Conservation (phyloP, 2,113 vertebrate genomes). For the Silurus glanis region DNA sequence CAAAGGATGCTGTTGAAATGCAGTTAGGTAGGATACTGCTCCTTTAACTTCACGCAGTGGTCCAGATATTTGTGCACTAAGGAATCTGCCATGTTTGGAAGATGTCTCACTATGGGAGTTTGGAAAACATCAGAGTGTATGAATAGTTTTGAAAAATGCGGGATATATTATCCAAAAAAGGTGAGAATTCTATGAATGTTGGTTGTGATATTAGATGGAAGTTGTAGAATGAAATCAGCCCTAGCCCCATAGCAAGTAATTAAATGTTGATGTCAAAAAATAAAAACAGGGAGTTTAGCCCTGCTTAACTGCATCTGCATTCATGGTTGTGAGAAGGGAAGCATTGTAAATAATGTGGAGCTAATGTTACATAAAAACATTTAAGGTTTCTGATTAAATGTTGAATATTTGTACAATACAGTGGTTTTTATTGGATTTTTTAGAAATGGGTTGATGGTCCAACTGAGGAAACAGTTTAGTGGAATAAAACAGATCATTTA, state of each 20-base stretch:
- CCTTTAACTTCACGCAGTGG: not conserved
- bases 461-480: not conserved
- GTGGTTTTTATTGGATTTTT: not conserved
- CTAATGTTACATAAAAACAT: not conserved
- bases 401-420: not conserved
- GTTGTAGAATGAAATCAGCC: not conserved
- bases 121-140: not conserved
- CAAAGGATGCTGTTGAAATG: not conserved
- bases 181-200: not conserved
- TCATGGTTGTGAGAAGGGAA: not conserved
- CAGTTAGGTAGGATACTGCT: not conserved
- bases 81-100: not conserved
- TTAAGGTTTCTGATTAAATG: not conserved
- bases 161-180: not conserved
- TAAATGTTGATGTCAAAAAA: not conserved
- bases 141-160: not conserved
- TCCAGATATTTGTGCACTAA: not conserved
- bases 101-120: not conserved
- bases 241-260: not conserved
- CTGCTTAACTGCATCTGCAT: not conserved
- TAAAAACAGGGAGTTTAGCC: not conserved
- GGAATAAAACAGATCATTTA: not conserved
- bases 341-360: not conserved
- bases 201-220: not conserved
- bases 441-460: not conserved